phyloP scores from a whole-genome alignment of 2,888 invertebrate genomes.

The Meloe dianella region DNA sequence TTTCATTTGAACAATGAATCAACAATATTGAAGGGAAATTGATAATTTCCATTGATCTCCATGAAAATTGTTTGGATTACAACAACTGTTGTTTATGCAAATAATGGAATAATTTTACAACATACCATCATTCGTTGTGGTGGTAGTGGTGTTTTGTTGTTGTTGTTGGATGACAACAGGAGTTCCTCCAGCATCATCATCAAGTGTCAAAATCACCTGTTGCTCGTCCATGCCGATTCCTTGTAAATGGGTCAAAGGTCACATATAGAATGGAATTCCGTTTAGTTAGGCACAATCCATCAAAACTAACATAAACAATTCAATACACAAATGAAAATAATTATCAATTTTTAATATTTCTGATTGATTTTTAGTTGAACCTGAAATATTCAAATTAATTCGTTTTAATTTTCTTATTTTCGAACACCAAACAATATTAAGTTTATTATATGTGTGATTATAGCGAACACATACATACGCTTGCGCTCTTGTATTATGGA shows the following conservation, averaged over 20 bases:
- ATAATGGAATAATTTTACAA: not conserved
- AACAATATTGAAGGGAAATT: too few relatives aligned
- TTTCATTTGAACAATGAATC: slow-evolving; percentile 11
- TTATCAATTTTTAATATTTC: too few relatives aligned
- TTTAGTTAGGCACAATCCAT: not conserved
- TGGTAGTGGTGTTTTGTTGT: slow-evolving; percentile 35
- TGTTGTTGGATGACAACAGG: slow-evolving; percentile 47
- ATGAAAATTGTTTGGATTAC: not conserved
- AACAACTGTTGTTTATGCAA: not conserved
- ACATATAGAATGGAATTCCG: slow-evolving; percentile 37
- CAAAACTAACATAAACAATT: not conserved
- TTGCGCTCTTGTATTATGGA: too few relatives aligned
- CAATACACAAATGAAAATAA: not conserved
- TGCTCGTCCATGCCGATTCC: slow-evolving; percentile 47
- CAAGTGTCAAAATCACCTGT: slow-evolving; percentile 53
- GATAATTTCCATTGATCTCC: too few relatives aligned
- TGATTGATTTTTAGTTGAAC: too few relatives aligned
- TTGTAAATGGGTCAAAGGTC: slow-evolving; percentile 48
- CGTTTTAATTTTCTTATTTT: too few relatives aligned
- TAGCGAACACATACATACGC: too few relatives aligned
- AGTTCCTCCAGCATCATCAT: slow-evolving; percentile 37
- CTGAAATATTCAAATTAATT: too few relatives aligned
- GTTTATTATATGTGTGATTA: too few relatives aligned
- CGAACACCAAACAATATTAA: too few relatives aligned
- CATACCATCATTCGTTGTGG: not conserved